phyloP scores from a whole-genome alignment of 2,113 vertebrate species.

The Pygoscelis antarcticus region DNA sequence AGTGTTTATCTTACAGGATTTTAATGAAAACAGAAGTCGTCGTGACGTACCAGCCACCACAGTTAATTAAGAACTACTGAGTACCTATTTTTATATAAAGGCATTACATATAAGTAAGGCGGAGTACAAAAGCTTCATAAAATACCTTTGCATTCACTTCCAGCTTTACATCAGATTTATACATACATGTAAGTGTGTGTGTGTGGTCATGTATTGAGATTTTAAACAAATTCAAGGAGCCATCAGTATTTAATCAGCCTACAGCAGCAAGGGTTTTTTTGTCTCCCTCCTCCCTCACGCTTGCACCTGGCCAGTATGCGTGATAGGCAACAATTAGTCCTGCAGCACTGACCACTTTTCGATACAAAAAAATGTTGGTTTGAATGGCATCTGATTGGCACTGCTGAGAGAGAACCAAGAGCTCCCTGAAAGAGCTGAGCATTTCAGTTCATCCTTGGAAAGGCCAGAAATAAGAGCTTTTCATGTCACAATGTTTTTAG shows the following conservation, averaged over 20 bases:
- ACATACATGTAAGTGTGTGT: too few relatives aligned
- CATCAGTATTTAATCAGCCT: background rate
- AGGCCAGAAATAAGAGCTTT: background rate
- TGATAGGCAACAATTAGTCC: background rate
- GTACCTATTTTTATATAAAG: background rate
- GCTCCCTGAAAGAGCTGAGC: background rate
- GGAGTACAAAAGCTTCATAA: background rate
- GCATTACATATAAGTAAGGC: background rate
- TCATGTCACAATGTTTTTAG: background rate
- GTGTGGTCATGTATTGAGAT: background rate
- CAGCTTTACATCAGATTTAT: background rate
- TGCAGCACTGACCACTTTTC: background rate
- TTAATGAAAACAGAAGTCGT: background rate
- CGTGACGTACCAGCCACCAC: background rate
- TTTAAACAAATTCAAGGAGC: background rate
- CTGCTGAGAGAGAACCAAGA: background rate
- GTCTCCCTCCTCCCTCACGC: background rate
- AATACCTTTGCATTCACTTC: background rate
- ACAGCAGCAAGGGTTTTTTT: background rate
- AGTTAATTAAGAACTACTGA: background rate
- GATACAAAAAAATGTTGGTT: background rate
- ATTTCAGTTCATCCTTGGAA: background rate
- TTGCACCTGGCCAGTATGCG: background rate
- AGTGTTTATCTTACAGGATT: background rate
- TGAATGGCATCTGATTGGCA: constrained; percentile 36